A percentile compares a stretch with the other conserved stretches of the same genome.
These are phyloP conservation scores for Vanessa tameamea DNA, from an alignment of 1,140 invertebrate genomes.

Conservation along the genomic window DNA sequence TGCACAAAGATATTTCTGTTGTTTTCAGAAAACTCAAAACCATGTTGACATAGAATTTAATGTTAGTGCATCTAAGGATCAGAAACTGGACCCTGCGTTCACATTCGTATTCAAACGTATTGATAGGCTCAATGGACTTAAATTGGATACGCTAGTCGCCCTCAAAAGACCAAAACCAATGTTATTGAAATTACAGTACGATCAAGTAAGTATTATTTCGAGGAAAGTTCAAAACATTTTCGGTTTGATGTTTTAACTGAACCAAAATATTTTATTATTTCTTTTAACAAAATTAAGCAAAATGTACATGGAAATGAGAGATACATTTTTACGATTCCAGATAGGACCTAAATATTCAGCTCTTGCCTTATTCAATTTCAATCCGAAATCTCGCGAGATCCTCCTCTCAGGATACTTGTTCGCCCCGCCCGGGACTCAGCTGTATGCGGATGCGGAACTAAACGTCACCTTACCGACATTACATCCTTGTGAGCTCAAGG, in stretches of 20 bases:
- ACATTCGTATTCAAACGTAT: slow-evolving; percentile 59
- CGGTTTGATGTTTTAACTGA: too few species aligned
- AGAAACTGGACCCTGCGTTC: slow-evolving; percentile 56
- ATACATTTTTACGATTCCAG: slow-evolving; percentile 36
- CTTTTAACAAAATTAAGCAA: too few species aligned
- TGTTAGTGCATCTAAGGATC: slow-evolving; percentile 60
- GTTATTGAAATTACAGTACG: slow-evolving; percentile 61
- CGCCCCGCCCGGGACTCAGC: slow-evolving; percentile 64
- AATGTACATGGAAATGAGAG: too few species aligned
- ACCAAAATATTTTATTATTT: too few species aligned
- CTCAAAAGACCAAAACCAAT: slow-evolving; percentile 60
- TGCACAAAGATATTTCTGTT: neutral
- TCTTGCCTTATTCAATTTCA: slow-evolving; percentile 63
- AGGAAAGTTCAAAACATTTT: too few species aligned
- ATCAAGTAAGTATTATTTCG: slow-evolving; percentile 56
- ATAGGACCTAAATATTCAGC: slow-evolving; percentile 65
- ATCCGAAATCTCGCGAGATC: slow-evolving; percentile 67
- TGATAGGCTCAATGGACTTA: slow-evolving; percentile 66
- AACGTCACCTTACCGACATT: slow-evolving; percentile 74
- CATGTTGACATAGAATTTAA: slow-evolving; percentile 73
- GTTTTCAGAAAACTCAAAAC: slow-evolving; percentile 68
- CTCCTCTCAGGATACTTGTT: slow-evolving; percentile 64
- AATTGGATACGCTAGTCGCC: slow-evolving; percentile 61
- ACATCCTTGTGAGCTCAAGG: slow-evolving; percentile 60
- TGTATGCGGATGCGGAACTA: slow-evolving; percentile 69